Percentiles rank a stretch among this genome's conserved stretches.
phyloP scores from a whole-genome alignment of 2,888 invertebrate genomes.

The Plagiodera versicolora region DNA sequence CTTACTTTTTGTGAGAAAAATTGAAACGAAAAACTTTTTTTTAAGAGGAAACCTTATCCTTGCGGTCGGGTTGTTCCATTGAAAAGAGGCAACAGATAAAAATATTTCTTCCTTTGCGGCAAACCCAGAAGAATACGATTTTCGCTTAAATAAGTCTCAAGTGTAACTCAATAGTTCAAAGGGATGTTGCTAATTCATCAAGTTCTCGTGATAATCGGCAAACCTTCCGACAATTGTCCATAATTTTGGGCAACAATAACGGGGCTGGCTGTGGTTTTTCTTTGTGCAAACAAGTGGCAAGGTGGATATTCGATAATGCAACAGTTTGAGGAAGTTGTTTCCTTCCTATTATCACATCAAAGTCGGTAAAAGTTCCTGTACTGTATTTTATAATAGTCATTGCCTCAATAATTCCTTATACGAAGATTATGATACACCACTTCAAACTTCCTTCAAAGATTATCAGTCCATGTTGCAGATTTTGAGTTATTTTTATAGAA shows the following conservation, averaged over 20 bases:
- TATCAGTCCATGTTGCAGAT: too few species aligned
- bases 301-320: neutral
- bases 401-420: neutral
- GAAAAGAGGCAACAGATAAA: constrained; percentile 11
- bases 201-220: neutral
- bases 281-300: constrained; percentile 9
- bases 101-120: constrained; percentile 37
- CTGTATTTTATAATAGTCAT: neutral
- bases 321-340: constrained; percentile 6
- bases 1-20: constrained; percentile 3
- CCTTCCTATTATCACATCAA: constrained; percentile 10
- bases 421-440: neutral
- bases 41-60: constrained; percentile 26
- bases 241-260: constrained; percentile 9
- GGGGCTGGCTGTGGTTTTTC: neutral
- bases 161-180: constrained; percentile 17
- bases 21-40: constrained; percentile 2
- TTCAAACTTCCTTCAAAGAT: too few species aligned
- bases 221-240: constrained; percentile 6
- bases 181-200: constrained; percentile 7
- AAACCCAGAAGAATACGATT: constrained; percentile 18
- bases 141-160: constrained; percentile 18
- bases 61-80: constrained; percentile 21
- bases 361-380: constrained; percentile 5
- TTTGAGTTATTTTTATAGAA: too few species aligned